A percentile compares a stretch with the other conserved stretches of the same genome.
Evolutionary conservation across 2,888 invertebrate genomes (phyloP).

Genomic region (Rhyacophila evoluta): DNA sequence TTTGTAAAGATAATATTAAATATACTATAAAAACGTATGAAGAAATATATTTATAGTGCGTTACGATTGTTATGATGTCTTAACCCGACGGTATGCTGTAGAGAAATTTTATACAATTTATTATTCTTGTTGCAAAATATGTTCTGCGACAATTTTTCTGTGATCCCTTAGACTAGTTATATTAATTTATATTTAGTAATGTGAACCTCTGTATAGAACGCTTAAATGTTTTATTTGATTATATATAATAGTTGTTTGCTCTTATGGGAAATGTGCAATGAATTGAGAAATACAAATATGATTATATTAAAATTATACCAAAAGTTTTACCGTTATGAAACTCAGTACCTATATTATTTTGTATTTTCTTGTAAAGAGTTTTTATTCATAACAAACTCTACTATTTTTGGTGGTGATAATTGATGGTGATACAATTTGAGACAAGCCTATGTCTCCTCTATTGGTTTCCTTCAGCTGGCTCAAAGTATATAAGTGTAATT

Average conservation of each 20-base stretch:
- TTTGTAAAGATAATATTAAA: conserved; percentile 4
- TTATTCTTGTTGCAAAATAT: conserved; percentile 35
- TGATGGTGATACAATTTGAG: too few species aligned
- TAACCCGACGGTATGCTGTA: not conserved
- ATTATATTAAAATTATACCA: not conserved
- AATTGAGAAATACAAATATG: not conserved
- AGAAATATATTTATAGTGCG: conserved; percentile 1
- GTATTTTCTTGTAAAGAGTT: too few species aligned
- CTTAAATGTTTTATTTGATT: not conserved
- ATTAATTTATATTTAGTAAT: not conserved
- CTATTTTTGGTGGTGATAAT: too few species aligned
- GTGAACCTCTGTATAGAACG: not conserved
- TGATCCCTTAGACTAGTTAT: conserved; percentile 51
- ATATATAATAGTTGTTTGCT: not conserved
- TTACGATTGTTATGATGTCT: not conserved
- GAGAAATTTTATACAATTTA: conserved; percentile 9
- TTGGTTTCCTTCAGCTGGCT: too few species aligned
- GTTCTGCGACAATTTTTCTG: conserved; percentile 47
- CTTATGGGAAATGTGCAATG: not conserved
- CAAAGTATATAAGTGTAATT: too few species aligned
- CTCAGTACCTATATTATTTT: too few species aligned
- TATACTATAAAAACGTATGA: not conserved
- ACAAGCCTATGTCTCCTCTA: too few species aligned
- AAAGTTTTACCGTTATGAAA: not conserved
- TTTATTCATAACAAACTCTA: too few species aligned